Evolutionary conservation across 2,888 invertebrate species (phyloP).

Genomic region (Leptothorax acervorum): DNA sequence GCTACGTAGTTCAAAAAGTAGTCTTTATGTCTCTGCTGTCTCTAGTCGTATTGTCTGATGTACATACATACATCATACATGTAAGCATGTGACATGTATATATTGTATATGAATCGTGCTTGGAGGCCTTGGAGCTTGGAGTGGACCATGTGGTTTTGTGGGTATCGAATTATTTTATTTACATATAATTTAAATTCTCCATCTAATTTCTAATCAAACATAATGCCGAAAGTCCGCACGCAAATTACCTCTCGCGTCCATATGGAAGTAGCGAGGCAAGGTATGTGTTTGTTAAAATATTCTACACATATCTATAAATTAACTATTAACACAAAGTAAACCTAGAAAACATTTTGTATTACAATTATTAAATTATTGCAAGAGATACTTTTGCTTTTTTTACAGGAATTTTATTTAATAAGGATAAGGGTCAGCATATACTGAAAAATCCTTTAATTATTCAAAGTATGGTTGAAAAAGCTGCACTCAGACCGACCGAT

Average conservation of each 20-base stretch:
- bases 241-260: conserved; percentile 92
- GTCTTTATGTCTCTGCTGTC: too few species aligned
- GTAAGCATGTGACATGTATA: too few species aligned
- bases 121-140: too few species aligned
- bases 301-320: conserved; percentile 35
- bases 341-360: conserved; percentile 57
- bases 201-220: conserved; percentile 70
- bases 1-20: too few species aligned
- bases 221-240: conserved; percentile 93
- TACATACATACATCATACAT: too few species aligned
- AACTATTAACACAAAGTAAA: background rate
- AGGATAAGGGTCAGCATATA: conserved; percentile 98
- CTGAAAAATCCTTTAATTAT: conserved; percentile 98
- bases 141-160: background rate
- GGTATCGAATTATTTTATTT: background rate
- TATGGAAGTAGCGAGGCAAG: conserved; percentile 94
- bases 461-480: conserved; percentile 97
- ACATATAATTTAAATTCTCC: background rate
- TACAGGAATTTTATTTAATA: conserved; percentile 97
- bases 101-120: too few species aligned
- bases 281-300: conserved; percentile 84
- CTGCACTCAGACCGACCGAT: conserved; percentile 96
- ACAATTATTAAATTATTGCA: conserved; percentile 1
- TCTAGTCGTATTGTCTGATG: too few species aligned
- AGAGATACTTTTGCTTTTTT: conserved; percentile 25